Conservation (phyloP, 1,140 invertebrate genomes). For the Drosophila orena region DNA sequence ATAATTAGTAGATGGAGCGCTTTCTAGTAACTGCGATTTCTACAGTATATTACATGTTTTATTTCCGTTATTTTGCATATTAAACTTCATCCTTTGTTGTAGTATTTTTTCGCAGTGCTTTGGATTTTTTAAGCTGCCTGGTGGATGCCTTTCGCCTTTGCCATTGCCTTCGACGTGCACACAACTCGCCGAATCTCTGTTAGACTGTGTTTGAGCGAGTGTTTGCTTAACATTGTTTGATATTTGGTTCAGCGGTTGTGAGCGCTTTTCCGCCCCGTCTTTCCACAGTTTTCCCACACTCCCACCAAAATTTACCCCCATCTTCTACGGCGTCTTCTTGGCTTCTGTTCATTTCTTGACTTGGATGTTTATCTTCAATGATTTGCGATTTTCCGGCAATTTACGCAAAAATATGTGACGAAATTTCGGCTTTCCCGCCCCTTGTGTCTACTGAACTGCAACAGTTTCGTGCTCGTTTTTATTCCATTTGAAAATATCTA, state of each 20-base stretch:
- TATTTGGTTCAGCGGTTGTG: conserved; percentile 67
- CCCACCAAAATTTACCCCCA: not conserved
- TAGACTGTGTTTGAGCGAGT: conserved; percentile 44
- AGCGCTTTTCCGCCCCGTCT: not conserved
- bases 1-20: not conserved
- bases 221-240: conserved; percentile 82
- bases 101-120: conserved; percentile 23
- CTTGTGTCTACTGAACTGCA: conserved; percentile 62
- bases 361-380: conserved; percentile 82
- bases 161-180: conserved; percentile 47
- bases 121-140: conserved; percentile 28
- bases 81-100: no score
- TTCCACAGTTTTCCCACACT: conserved; percentile 4
- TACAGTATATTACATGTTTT: not conserved
- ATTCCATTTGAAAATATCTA: conserved; percentile 75
- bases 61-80: not conserved
- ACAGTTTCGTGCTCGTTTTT: conserved; percentile 57
- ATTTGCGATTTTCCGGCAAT: conserved; percentile 83
- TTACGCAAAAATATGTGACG: conserved; percentile 83
- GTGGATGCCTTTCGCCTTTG: conserved; percentile 26
- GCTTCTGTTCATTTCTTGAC: conserved; percentile 81
- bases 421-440: conserved; percentile 57
- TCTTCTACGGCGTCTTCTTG: conserved; percentile 8
- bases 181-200: conserved; percentile 65
- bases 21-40: not conserved